Conservation (phyloP, 2,797 vertebrate genomes). For the Pristis pectinata region DNA sequence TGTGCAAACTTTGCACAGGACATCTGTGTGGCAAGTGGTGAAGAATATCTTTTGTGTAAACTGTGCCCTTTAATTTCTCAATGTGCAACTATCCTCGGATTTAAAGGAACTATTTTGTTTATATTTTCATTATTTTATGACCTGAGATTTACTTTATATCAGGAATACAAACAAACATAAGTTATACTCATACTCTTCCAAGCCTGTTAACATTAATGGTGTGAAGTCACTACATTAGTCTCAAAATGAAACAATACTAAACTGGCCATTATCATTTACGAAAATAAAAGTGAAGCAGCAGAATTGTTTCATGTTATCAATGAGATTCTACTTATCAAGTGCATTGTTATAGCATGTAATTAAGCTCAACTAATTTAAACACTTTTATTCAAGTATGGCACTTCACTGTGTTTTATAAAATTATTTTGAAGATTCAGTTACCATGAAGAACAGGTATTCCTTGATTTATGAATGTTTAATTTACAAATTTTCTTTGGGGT, state of each 20-base stretch:
- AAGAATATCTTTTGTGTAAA: constrained; percentile 24
- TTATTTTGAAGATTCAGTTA: not conserved
- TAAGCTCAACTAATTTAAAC: not conserved
- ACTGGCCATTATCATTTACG: not conserved
- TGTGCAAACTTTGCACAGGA: not conserved
- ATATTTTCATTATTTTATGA: not conserved
- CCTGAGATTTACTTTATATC: not conserved
- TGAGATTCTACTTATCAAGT: not conserved
- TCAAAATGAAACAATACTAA: not conserved
- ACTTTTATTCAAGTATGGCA: not conserved
- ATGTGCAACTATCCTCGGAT: not conserved
- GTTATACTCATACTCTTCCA: not conserved
- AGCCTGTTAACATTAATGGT: not conserved
- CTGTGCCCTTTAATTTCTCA: not conserved
- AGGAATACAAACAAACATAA: not conserved
- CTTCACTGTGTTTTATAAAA: not conserved
- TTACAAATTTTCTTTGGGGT: too few species aligned
- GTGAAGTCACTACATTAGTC: not conserved
- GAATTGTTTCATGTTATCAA: not conserved
- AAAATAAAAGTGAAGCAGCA: not conserved
- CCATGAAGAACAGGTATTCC: not conserved
- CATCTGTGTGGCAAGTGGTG: not conserved
- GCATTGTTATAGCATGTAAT: not conserved
- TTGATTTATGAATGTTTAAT: too few species aligned
- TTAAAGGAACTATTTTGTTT: not conserved